Base-by-base conservation (phyloP, 2,113 vertebrate genomes). In the Hippocampus comes region DNA sequence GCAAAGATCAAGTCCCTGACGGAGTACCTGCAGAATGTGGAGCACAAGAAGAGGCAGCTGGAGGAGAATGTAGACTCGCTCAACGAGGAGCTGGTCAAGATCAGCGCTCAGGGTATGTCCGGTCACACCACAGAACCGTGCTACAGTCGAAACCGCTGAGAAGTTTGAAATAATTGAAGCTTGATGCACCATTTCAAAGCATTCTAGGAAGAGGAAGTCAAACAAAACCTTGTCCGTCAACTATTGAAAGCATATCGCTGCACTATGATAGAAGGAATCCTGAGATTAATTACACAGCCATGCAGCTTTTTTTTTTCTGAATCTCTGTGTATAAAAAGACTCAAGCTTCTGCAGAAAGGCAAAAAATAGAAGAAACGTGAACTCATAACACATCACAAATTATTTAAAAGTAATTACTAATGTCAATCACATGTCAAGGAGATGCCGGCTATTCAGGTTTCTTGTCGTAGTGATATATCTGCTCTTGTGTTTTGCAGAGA, bases 1-100 rank as follows among this genome's bases (percentile, higher is more conserved):
- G 96, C 96, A 42, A 98, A 99, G 89, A 98, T 98, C 89, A 98
- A 98, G 87, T 98, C 97, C 0, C 85, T 98, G 89, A 97, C 95
- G 0, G 96, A 98, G 63, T 98, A 98, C 83, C 94, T 97, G 82
- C 96, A 99, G 89, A 99, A 98, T 18, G 94, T 98, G 82, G 97
- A 99, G 81, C 97, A 97, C 79, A 99, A 99, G 79, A 99, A 97
- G 90, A 94, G 97, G 68, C 96, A 97, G 79, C 77, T 99, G 82
- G 97, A 99, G 84, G 97, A 99, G 81, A 96, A 95, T 63, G 95
- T 98, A 23, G 97, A 99, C 88, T 95, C 95, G 3, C 95, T 99
- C 38, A 96, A 94, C 77, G 97, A 99, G 71, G 97, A 99, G 43
- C 82, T 99, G 49, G 97, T 98, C 67, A 97, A 98, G 72, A 92